Evolutionary conservation across 2,888 invertebrate genomes (phyloP).

Genomic region (Drosophila neonasuta): DNA sequence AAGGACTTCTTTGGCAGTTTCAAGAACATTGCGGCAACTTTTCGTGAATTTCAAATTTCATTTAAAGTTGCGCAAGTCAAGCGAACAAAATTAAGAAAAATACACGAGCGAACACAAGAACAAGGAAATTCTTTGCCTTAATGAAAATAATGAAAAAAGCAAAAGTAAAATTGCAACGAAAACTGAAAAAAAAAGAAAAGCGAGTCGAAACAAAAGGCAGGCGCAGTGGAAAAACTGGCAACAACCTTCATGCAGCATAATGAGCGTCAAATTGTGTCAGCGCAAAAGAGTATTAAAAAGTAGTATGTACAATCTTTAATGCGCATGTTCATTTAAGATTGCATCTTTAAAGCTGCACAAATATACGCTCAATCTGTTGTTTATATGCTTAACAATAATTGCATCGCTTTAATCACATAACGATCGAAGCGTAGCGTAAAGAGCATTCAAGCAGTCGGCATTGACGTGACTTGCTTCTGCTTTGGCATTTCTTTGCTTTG

Average conservation of each 20-base stretch:
- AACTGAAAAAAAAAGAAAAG: conserved; percentile 14
- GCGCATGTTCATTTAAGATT: neutral
- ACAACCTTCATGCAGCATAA: conserved; percentile 64
- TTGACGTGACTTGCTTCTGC: neutral
- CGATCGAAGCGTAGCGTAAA: neutral
- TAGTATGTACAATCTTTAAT: neutral
- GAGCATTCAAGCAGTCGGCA: neutral
- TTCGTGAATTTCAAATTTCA: conserved; percentile 21
- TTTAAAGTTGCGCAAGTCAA: conserved; percentile 36
- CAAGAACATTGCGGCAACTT: conserved; percentile 14
- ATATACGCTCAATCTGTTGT: neutral
- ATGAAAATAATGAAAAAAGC: conserved; percentile 40
- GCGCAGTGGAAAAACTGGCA: conserved; percentile 23
- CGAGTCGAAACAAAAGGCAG: conserved; percentile 11
- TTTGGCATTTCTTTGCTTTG: conserved; percentile 15
- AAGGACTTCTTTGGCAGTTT: conserved; percentile 23
- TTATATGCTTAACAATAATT: neutral
- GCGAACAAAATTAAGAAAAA: conserved; percentile 19
- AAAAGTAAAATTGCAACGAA: conserved; percentile 22
- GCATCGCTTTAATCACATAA: neutral
- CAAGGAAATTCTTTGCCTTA: conserved; percentile 28
- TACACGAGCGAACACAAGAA: conserved; percentile 12
- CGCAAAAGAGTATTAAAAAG: conserved; percentile 17
- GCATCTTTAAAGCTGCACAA: neutral
- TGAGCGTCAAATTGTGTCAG: conserved; percentile 73